Base-by-base conservation (phyloP, 2,113 vertebrate genomes). In the Zosterops lateralis region DNA sequence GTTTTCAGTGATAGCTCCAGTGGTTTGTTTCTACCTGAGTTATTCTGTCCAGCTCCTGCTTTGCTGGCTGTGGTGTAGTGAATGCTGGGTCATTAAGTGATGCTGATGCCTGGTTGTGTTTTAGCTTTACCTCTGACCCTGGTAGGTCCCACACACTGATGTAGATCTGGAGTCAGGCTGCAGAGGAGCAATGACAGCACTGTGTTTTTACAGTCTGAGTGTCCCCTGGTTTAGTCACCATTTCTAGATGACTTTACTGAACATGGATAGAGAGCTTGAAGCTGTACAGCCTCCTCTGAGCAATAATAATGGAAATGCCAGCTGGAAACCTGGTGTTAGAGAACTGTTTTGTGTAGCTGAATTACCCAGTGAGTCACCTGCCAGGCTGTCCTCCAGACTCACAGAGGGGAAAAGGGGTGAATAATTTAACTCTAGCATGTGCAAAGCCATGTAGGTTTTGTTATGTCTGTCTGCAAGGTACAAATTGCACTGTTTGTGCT, bases 71-170 rank as follows among this genome's bases (percentile, higher is more conserved):
- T 44, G 21, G 4, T 42, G 16, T 24, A n/a, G 44, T 29, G 17
- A 36, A 6, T 75, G 28, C 14, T 72, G 18, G 45, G n/a, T 48
- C 51, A 7, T 66, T 62, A 47, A 44, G 12, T 47, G 62, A 29
- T 73, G 42, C 42, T 47, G 60, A 18, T 32, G 32, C 66, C 67
- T 85, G 36, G 29, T 56, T 56, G 72, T 82, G 29, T 24, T 79
- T 50, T 25, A 42, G 50, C 56, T 91, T 83, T 60, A n/a, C 44
- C 28, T 86, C 31, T 76, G 3, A 8, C 42, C 42, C 54, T 70
- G 47, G 38, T 20, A 19, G 45, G 24, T 72, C 25, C 26, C 47
- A 4, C 25, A 8, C 3, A 0, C 11, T 85, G 12, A 0, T 0
- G 0, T 2, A 24, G 68, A 32, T 34, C 20, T 58, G 22, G 1